Evolutionary conservation across 2,113 vertebrate species (phyloP).

Genomic region (Cricetomys ansorgei): DNA sequence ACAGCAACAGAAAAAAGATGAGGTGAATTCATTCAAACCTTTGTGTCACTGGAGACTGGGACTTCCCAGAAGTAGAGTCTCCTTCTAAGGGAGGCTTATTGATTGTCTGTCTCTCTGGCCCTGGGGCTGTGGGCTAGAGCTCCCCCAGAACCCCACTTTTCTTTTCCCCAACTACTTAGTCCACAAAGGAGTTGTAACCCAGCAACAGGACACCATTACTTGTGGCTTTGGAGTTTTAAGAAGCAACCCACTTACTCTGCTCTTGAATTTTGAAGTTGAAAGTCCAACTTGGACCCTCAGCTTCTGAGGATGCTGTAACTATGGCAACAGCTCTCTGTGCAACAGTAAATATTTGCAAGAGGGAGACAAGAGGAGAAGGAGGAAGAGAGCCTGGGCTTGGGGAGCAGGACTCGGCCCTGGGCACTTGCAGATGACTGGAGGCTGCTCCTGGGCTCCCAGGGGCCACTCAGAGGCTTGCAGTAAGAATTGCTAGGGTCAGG

Average conservation of each 20-base stretch:
- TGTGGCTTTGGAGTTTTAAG: not conserved
- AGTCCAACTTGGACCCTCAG: conserved; percentile 74
- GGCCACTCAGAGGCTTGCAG: not conserved
- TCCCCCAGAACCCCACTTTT: too few species aligned
- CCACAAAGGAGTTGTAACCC: accelerated
- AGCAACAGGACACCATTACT: not conserved
- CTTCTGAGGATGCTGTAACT: conserved; percentile 76
- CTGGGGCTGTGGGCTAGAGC: not conserved
- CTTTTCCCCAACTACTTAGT: accelerated
- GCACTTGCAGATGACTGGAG: not conserved
- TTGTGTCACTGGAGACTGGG: not conserved
- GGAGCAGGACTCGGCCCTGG: not conserved
- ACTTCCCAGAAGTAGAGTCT: not conserved
- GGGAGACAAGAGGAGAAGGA: not conserved
- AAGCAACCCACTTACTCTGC: conserved; percentile 50
- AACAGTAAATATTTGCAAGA: conserved; percentile 70
- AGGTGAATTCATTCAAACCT: not conserved
- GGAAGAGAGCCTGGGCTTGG: not conserved
- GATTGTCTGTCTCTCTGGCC: not conserved
- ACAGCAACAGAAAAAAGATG: not conserved
- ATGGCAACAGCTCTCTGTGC: conserved; percentile 77
- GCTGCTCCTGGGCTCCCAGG: not conserved
- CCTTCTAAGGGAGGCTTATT: too few species aligned
- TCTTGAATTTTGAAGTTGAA: conserved; percentile 75
- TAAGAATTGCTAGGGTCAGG: not conserved